These are phyloP conservation scores for Glaucomys volans DNA, from an alignment of 2,113 vertebrate species.

Conservation along the genomic window DNA sequence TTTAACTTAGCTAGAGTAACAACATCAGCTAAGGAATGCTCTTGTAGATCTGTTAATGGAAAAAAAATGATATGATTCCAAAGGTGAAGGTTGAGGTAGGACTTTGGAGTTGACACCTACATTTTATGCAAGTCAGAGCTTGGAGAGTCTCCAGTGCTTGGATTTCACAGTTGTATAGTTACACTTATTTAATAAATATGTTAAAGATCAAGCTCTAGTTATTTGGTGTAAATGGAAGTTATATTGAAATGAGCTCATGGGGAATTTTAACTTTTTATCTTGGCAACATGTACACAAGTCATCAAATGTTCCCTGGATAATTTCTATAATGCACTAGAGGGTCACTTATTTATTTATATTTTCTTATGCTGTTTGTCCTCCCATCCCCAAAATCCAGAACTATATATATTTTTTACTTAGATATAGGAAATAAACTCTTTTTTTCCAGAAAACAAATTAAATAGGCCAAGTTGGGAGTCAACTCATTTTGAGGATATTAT, in stretches of 20 bases:
- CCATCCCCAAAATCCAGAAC: neutral
- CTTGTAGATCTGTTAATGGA: neutral
- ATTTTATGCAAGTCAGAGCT: neutral
- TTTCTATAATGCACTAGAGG: neutral
- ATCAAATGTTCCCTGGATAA: neutral
- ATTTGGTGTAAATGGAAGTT: neutral
- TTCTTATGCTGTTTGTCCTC: neutral
- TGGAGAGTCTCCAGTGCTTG: neutral
- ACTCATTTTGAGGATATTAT: neutral
- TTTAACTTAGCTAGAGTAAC: neutral
- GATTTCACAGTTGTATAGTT: neutral
- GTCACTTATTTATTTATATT: neutral
- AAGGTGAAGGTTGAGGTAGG: neutral
- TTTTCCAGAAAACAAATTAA: neutral
- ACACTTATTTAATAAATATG: conserved; percentile 37
- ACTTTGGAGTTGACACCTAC: neutral
- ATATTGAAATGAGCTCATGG: neutral
- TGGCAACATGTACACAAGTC: neutral
- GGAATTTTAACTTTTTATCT: conserved; percentile 41
- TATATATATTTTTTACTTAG: neutral
- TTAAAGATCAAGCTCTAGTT: conserved; percentile 53
- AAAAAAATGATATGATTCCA: neutral
- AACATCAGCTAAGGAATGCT: neutral
- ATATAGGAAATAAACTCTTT: neutral
- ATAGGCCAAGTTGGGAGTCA: neutral